A percentile compares a stretch with the other conserved stretches of the same genome.
phyloP scores from a whole-genome alignment of 2,113 vertebrate genomes.

The Orthonyx spaldingii region DNA sequence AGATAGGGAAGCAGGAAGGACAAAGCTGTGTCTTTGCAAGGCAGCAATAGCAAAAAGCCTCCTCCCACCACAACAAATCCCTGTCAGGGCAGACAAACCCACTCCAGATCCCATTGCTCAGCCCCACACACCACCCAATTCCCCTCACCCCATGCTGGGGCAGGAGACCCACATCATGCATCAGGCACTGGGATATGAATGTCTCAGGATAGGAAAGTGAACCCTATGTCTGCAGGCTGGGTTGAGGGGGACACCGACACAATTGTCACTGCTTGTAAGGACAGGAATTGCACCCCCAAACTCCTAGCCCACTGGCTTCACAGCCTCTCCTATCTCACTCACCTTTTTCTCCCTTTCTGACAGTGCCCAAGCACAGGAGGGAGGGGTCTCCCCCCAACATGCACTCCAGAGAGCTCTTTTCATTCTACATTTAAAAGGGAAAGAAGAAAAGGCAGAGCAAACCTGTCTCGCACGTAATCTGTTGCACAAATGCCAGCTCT shows the following conservation, averaged over 20 bases:
- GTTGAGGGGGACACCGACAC: not conserved
- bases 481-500: conserved; percentile 54
- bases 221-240: not conserved
- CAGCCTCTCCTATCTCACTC: not conserved
- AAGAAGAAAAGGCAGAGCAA: conserved; percentile 35
- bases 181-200: not conserved
- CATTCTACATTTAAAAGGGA: conserved; percentile 24
- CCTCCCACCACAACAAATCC: not conserved
- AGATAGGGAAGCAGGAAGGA: not conserved
- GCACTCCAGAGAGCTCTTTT: conserved; percentile 12
- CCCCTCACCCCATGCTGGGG: accelerated
- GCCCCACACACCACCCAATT: not conserved
- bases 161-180: accelerated
- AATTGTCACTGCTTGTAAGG: not conserved
- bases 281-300: not conserved
- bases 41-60: not conserved
- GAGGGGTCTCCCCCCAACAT: not conserved
- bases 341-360: not conserved
- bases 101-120: not conserved
- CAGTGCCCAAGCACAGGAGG: not conserved
- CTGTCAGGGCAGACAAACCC: not conserved
- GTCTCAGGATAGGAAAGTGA: not conserved
- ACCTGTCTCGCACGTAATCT: not conserved
- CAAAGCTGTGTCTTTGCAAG: not conserved
- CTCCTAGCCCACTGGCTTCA: not conserved